Base-by-base conservation (phyloP, 1,140 invertebrate species). In the Cheumatopsyche charites region DNA sequence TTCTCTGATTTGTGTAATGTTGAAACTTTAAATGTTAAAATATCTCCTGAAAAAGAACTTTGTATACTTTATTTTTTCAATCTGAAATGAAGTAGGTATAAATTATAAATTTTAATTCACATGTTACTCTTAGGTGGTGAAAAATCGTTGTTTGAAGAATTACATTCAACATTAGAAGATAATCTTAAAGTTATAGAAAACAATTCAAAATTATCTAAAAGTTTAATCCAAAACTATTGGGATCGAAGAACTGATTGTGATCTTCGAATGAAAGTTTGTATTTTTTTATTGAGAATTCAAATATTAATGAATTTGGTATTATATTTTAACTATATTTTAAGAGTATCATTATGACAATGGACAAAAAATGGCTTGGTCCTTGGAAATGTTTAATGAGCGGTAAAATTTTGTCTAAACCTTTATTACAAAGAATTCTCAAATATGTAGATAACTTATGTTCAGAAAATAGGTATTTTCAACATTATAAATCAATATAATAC, bases 361-460 rank as follows among this genome's bases (percentile, higher is more conserved):
- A 90, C 73, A 83, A 83, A 12, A 79, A 84, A 29, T 90, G 89
- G 88, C 79, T 91, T 1, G 85, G 86, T 42, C 85, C 87, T 41
- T 91, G 88, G 86, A 86, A 84, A 77, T 80, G 87, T 62, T 76
- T 90, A 52, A 82, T 91, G 43, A 81, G 86, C 3, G 88, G 88
- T 15, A 85, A 86, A 77, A 77, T 86, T 15, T 47, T 82, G 19
- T 84, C 87, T 72, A 70, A 81, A 13, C 77, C 72, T 3, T 75
- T 86, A 12, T 77, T 79, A 25, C 73, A 82, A 12, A 82, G 81
- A 73, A 78, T 89, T 11, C 77, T 86, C 23, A 82, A 82, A 72
- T 74, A 87, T 21, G 82, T 88, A 6, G 76, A 82, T 55, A 78
- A 78, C 61, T 76, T 80, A 52, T 81, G 80, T n/a, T 73, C 77